Evolutionary conservation across 2,888 invertebrate species (phyloP).

Genomic region (Prenolepis imparis): DNA sequence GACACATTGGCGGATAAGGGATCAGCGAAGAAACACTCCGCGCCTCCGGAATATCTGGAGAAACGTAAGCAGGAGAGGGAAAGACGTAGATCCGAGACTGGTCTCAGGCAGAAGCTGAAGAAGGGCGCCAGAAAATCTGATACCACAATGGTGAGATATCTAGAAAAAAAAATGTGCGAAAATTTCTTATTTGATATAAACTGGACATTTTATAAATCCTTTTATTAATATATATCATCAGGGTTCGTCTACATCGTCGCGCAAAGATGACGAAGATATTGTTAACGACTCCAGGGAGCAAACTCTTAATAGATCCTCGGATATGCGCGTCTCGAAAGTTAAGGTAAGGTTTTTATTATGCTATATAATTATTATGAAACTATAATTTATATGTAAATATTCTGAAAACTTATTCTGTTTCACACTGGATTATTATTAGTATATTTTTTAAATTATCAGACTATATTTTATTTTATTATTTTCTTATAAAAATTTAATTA

Average conservation of each 20-base stretch:
- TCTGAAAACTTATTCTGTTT: background rate
- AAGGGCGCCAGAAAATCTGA: constrained; percentile 87
- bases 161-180: background rate
- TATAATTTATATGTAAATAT: background rate
- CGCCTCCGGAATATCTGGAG: constrained; percentile 95
- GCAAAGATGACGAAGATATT: constrained; percentile 80
- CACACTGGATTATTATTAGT: background rate
- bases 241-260: constrained; percentile 81
- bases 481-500: background rate
- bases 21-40: constrained; percentile 92
- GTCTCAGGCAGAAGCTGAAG: constrained; percentile 88
- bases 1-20: constrained; percentile 89
- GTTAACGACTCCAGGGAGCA: constrained; percentile 78
- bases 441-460: background rate
- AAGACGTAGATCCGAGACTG: constrained; percentile 89
- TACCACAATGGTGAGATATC: constrained; percentile 77
- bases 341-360: constrained; percentile 71
- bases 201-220: constrained; percentile 14
- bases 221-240: constrained; percentile 52
- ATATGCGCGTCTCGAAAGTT: constrained; percentile 82
- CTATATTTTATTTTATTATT: background rate
- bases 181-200: background rate
- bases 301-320: constrained; percentile 80
- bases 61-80: constrained; percentile 92
- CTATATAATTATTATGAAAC: background rate